These are phyloP conservation scores for Pogonomyrmex barbatus DNA, from an alignment of 1,140 invertebrate species.

Conservation along the genomic window DNA sequence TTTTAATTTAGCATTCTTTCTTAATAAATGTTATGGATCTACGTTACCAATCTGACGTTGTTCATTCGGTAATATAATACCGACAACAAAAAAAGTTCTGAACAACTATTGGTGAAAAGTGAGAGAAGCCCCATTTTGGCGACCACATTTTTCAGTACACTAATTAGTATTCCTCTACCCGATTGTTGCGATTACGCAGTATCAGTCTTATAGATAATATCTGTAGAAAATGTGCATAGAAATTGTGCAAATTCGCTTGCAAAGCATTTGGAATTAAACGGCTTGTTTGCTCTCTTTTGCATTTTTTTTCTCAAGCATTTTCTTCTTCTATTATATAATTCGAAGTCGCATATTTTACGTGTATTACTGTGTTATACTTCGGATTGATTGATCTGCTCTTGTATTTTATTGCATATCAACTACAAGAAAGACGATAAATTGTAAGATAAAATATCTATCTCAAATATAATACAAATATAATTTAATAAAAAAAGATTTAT, in stretches of 20 bases:
- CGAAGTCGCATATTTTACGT: not conserved
- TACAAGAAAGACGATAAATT: slow-evolving; percentile 62
- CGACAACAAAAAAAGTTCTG: slow-evolving; percentile 1
- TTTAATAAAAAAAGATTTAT: not conserved
- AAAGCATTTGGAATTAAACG: slow-evolving; percentile 33
- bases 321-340: not conserved
- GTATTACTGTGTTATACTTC: slow-evolving; percentile 66
- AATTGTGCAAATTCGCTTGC: slow-evolving; percentile 34
- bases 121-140: slow-evolving; percentile 8
- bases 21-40: not conserved
- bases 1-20: not conserved
- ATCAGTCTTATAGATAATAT: slow-evolving; percentile 69
- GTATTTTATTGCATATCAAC: slow-evolving; percentile 82
- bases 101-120: not conserved
- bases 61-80: slow-evolving; percentile 10
- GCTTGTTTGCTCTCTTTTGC: not conserved
- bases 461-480: not conserved
- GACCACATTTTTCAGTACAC: not conserved
- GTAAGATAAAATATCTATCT: not conserved
- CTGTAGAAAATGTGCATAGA: slow-evolving; percentile 63
- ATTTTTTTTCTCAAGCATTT: not conserved
- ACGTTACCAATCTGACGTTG: not conserved
- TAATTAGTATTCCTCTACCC: not conserved
- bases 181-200: slow-evolving; percentile 17
- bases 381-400: slow-evolving; percentile 80